Conservation (phyloP, 2,888 invertebrate genomes). For the Metacarcinus magister region DNA sequence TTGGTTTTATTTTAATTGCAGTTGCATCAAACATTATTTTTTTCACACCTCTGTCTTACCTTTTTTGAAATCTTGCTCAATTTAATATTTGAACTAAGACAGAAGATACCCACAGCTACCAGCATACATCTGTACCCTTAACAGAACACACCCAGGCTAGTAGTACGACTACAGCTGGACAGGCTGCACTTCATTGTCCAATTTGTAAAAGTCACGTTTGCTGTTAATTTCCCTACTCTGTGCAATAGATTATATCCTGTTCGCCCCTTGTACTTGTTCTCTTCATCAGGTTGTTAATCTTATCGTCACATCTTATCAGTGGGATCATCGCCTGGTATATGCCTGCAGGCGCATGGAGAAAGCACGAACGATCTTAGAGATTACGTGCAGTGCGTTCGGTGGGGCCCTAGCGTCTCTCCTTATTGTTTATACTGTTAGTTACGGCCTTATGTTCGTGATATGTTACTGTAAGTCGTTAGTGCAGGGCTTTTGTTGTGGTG, state of each 20-base stretch:
- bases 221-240: background rate
- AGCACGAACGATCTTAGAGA: background rate
- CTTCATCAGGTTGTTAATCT: conserved; percentile 32
- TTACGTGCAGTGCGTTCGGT: background rate
- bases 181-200: background rate
- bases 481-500: background rate
- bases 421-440: background rate
- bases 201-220: conserved; percentile 10
- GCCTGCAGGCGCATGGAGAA: background rate
- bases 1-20: background rate
- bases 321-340: background rate
- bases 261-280: background rate
- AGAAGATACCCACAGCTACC: background rate
- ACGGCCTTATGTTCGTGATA: background rate
- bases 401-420: background rate
- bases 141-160: background rate
- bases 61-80: background rate
- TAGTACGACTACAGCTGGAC: background rate
- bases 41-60: background rate
- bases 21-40: background rate
- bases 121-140: background rate
- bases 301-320: background rate
- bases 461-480: background rate
- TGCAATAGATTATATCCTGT: conserved; percentile 11
- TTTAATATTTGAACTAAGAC: background rate